Percentiles rank a stretch among this genome's conserved stretches.
Conservation (phyloP, 1,140 invertebrate species). For the Ephestia elutella region DNA sequence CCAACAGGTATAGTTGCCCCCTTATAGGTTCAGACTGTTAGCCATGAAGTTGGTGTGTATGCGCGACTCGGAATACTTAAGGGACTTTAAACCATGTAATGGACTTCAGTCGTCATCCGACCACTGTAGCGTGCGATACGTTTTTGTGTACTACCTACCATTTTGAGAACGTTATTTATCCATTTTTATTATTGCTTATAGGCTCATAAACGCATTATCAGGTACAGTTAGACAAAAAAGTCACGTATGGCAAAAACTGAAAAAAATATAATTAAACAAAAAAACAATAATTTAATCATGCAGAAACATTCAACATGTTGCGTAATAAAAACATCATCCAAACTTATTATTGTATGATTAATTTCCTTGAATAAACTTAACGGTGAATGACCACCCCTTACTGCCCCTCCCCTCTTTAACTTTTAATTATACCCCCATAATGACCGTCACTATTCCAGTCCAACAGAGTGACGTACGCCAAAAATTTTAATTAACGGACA, state of each 20-base stretch:
- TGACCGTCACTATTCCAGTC: constrained; percentile 6
- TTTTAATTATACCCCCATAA: constrained; percentile 10
- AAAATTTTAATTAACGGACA: background rate
- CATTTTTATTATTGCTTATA: too few species aligned
- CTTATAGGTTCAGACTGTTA: too few species aligned
- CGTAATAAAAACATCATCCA: background rate
- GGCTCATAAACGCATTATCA: too few species aligned
- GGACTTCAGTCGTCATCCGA: too few species aligned
- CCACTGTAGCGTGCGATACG: too few species aligned
- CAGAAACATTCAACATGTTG: background rate
- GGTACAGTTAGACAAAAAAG: too few species aligned
- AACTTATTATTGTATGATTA: background rate
- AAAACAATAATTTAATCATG: background rate
- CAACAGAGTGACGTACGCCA: background rate
- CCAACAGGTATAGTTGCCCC: constrained; percentile 74
- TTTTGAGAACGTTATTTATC: too few species aligned
- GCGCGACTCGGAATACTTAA: too few species aligned
- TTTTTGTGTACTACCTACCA: too few species aligned
- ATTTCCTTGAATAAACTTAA: background rate
- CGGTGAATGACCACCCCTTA: constrained; percentile 1
- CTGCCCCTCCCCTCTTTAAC: background rate
- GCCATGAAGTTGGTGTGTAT: too few species aligned
- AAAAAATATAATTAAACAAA: background rate
- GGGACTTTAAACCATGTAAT: too few species aligned
- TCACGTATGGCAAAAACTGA: too few species aligned